Base-by-base conservation (phyloP, 37 sponge, comb jelly and placozoan genomes). In the Cladorhizidae sp. region DNA sequence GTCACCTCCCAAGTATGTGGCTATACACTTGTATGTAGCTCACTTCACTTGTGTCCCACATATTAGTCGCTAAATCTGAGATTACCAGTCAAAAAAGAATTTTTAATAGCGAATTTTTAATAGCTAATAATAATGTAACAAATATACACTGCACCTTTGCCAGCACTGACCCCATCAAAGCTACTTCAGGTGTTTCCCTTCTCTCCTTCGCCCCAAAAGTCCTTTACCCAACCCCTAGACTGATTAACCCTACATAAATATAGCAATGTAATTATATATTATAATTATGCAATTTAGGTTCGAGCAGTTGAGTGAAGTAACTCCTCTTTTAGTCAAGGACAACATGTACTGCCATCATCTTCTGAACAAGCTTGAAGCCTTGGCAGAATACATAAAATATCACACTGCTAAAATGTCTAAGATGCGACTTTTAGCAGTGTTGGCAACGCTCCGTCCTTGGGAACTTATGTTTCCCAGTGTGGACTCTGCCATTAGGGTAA, bases 361-460 rank as follows among this genome's bases (percentile, higher is more conserved):
- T 14, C 74, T 89, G 31, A 38, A 20, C 56, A 57, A 20, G 15
- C 72, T 91, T 1, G 23, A 18, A 1, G 42, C 40, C 33, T 35
- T 79, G 38, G 33, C 74, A 18, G 36, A 65, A 3, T 65, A 92
- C 73, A 77, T 88, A 67, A 25, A 33, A 11, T 79, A 88, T 21
- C 85, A 85, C n/a, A 84, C 88, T 0, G 7, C 2, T 25, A 70
- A 70, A 57, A 77, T 86, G 91, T 90, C 91, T 8, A 81, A 70
- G 57, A 75, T 57, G 59, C 64, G 49, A 49, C 77, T 92, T 15
- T 68, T 88, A 33, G 38, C 58, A 25, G 89, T 92, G 15, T 41
- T 92, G 57, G 51, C 74, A 28, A 70, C 61, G 31, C 61, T 88
- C 5, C 33, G 82, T 12, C 93, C 89, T 20, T 92, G 93, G 93